These are phyloP conservation scores for Nycticebus coucang DNA, from an alignment of 2,113 vertebrate genomes.

Conservation along the genomic window DNA sequence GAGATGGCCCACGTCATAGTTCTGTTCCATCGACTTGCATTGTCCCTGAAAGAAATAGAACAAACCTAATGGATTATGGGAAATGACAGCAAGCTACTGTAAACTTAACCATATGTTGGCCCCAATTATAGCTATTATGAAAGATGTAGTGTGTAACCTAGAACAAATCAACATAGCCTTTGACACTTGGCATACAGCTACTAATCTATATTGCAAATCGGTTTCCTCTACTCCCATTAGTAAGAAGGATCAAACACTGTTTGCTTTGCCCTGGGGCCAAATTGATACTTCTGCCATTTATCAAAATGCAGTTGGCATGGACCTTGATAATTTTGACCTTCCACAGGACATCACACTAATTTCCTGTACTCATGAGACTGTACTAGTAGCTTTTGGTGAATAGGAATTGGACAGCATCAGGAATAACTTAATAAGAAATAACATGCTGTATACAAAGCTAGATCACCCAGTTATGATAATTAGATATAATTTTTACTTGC, in stretches of 20 bases:
- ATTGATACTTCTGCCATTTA: neutral
- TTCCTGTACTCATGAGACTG: neutral
- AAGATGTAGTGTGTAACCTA: neutral
- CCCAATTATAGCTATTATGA: neutral
- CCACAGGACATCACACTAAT: neutral
- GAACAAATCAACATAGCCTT: neutral
- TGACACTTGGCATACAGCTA: neutral
- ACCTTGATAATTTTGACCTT: neutral
- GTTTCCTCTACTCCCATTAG: neutral
- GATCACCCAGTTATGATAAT: neutral
- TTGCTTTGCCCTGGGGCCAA: neutral
- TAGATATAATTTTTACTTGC: neutral
- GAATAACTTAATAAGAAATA: neutral
- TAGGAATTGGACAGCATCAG: neutral
- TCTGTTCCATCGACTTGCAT: neutral
- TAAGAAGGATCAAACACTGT: slow-evolving; percentile 4
- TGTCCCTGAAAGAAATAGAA: neutral
- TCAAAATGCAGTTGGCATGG: neutral
- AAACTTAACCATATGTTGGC: neutral
- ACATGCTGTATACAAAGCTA: neutral
- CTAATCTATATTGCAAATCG: neutral
- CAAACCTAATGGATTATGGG: neutral
- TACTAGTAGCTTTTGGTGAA: neutral
- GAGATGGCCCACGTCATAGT: neutral
- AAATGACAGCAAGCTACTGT: neutral